Evolutionary conservation across 2,113 vertebrate species (phyloP).

Genomic region (Hucho hucho): DNA sequence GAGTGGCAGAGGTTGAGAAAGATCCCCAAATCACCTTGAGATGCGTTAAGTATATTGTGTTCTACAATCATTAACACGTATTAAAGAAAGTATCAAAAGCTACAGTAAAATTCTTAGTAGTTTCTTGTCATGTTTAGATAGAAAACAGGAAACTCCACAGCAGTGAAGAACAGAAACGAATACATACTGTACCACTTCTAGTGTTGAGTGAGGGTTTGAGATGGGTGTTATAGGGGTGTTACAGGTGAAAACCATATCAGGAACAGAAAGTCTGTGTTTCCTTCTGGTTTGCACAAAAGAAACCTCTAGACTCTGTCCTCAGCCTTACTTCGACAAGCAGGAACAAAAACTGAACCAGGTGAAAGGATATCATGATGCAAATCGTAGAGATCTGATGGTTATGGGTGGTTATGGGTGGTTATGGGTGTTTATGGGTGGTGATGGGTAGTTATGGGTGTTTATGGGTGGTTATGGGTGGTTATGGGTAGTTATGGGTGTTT

Average conservation of each 20-base stretch:
- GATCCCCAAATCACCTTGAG: too few relatives aligned
- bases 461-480: not conserved
- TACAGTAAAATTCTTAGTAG: not conserved
- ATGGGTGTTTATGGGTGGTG: too few relatives aligned
- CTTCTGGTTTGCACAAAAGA: not conserved
- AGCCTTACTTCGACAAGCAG: too few relatives aligned
- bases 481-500: too few relatives aligned
- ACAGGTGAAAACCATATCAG: not conserved
- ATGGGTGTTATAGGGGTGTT: too few relatives aligned
- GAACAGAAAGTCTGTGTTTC: constrained; percentile 2
- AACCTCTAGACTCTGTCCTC: too few relatives aligned
- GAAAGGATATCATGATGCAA: too few relatives aligned
- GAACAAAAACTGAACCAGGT: too few relatives aligned
- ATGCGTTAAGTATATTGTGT: not conserved
- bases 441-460: too few relatives aligned
- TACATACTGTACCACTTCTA: not conserved
- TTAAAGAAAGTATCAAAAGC: too few relatives aligned
- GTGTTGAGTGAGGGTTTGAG: not conserved
- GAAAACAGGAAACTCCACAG: constrained; percentile 10
- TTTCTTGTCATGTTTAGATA: not conserved
- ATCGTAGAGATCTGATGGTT: not conserved
- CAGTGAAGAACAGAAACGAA: not conserved
- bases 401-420: not conserved
- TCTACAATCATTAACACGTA: not conserved
- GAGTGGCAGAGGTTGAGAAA: not conserved